Conservation (phyloP, 2,888 invertebrate genomes). For the Lasioglossum oenotherae region DNA sequence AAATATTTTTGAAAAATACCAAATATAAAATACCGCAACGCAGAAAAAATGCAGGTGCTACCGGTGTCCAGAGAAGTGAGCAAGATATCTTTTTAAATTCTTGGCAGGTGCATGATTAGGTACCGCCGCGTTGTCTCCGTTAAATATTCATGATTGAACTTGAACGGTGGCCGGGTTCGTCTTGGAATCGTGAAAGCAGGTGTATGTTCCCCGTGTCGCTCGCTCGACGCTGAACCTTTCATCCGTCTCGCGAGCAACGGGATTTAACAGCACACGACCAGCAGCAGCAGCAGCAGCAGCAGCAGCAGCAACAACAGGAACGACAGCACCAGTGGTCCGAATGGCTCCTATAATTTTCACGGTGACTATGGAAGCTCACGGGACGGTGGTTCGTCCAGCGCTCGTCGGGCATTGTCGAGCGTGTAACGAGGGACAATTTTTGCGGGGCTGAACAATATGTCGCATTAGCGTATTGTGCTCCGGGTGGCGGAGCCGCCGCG, state of each 20-base stretch:
- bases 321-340: background rate
- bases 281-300: background rate
- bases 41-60: no score
- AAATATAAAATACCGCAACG: background rate
- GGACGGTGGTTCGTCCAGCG: constrained; percentile 25
- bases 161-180: background rate
- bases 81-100: background rate
- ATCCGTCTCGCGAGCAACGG: constrained; percentile 4
- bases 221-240: background rate
- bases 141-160: background rate
- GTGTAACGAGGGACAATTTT: constrained; percentile 83
- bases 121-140: background rate
- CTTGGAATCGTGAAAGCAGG: background rate
- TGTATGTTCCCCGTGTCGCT: background rate
- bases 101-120: background rate
- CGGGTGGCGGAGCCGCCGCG: constrained; percentile 18
- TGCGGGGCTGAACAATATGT: constrained; percentile 82
- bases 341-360: constrained; percentile 50
- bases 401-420: constrained; percentile 41
- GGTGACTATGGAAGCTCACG: constrained; percentile 12
- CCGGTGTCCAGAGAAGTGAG: background rate
- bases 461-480: constrained; percentile 83
- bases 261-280: background rate
- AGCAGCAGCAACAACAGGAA: background rate
- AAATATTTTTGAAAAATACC: no score